Base-by-base conservation (phyloP, 2,888 invertebrate genomes). In the Heliothis peltigera region DNA sequence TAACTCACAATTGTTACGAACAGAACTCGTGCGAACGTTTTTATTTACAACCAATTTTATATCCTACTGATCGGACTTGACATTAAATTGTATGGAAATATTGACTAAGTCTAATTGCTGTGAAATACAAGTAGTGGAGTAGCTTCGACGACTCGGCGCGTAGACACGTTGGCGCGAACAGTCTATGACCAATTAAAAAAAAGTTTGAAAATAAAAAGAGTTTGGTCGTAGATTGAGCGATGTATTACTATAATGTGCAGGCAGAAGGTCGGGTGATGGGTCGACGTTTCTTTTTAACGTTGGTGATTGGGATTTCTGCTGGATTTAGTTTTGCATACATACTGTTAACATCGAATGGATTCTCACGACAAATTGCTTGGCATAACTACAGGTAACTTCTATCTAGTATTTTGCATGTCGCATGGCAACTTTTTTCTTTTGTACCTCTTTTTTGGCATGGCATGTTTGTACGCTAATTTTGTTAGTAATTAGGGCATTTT, bases 241-340 rank as follows among this genome's bases (percentile, higher is more conserved):
- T 85, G 82, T 79, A 70, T 68, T 71, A 42, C 57, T 52, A 42
- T 53, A 66, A 75, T 89, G 84, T 89, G 84, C 94, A 94, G 94
- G 92, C 92, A 64, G 94, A 95, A 84, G 90, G 91, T 75, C 89
- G 93, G 92, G 92, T 93, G 93, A 92, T 96, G 91, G 97, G 97
- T 81, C 96, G 96, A 68, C 96, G 96, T 76, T 97, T 97, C 91
- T 92, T 97, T 84, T 90, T 97, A 86, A 97, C 97, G 68, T 95
- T 97, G 84, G 95, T 96, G 84, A 95, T 96, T 81, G 98, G 97
- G 77, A 96, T 97, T 84, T 95, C 97, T 5, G 96, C 97, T 83
- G 97, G 97, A 82, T 97, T 98, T 94, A 96, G 96, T 88, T 96
- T 97, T 84, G 97, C 97, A 69, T 97, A 97, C 89, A 95, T 97